Percentiles rank a stretch among this genome's conserved stretches.
These are phyloP conservation scores for Ranitomeya imitator DNA, from an alignment of 2,113 vertebrate species.

Conservation along the genomic window DNA sequence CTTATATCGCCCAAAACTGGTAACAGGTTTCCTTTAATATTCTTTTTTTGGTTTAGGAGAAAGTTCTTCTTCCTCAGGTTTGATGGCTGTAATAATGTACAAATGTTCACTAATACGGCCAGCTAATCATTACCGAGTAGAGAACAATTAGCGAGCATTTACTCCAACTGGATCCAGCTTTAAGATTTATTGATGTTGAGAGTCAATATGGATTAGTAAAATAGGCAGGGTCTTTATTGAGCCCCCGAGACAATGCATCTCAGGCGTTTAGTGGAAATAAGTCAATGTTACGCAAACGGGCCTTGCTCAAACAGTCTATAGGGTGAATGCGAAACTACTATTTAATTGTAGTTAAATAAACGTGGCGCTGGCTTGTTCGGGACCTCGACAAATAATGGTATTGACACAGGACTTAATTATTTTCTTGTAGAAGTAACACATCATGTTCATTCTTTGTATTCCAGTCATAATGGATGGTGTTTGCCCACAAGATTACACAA, in stretches of 20 bases:
- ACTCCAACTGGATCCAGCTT: slow-evolving; percentile 20
- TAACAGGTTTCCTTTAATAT: too few species aligned
- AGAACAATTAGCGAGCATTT: slow-evolving; percentile 52
- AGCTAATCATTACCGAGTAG: slow-evolving; percentile 47
- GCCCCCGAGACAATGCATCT: slow-evolving; percentile 38
- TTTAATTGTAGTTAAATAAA: slow-evolving; percentile 54
- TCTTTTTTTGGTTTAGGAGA: background rate
- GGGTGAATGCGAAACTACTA: slow-evolving; percentile 38
- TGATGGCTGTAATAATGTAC: background rate
- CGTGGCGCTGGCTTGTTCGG: background rate
- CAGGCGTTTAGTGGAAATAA: slow-evolving; percentile 45
- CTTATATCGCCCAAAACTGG: too few species aligned
- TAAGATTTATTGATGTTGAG: slow-evolving; percentile 56
- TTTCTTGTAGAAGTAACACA: slow-evolving; percentile 50
- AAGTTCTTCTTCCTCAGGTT: background rate
- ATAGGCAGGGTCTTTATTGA: slow-evolving; percentile 48
- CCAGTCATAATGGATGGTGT: slow-evolving; percentile 20
- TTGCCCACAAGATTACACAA: slow-evolving; percentile 18
- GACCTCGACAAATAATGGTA: slow-evolving; percentile 38
- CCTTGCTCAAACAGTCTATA: slow-evolving; percentile 8
- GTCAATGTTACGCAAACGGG: slow-evolving; percentile 51
- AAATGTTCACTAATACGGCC: background rate
- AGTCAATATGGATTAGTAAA: slow-evolving; percentile 53
- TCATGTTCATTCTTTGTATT: slow-evolving; percentile 19
- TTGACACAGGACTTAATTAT: slow-evolving; percentile 56